Conservation (phyloP, 2,888 invertebrate species). For the Ecdyonurus torrentis region DNA sequence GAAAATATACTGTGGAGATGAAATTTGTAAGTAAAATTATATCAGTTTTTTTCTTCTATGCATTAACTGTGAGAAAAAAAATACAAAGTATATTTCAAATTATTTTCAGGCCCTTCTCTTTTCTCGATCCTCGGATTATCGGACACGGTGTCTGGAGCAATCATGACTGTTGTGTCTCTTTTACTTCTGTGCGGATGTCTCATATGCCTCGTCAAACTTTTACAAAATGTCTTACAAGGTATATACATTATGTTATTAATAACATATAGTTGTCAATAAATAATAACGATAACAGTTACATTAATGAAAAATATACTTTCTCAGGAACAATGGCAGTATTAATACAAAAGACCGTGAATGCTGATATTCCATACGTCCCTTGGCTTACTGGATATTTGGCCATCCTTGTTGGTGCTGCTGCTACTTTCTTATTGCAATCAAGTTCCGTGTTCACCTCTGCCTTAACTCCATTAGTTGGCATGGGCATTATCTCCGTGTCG, state of each 20-base stretch:
- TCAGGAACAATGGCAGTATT: slow-evolving; percentile 25
- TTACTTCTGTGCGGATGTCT: slow-evolving; percentile 28
- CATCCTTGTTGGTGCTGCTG: slow-evolving; percentile 30
- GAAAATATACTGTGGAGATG: not conserved
- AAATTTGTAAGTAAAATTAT: not conserved
- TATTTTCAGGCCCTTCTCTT: not conserved
- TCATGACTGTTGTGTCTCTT: slow-evolving; percentile 29
- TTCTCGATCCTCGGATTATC: slow-evolving; percentile 14
- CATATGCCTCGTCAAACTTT: slow-evolving; percentile 31
- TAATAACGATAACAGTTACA: not conserved
- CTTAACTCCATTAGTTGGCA: slow-evolving; percentile 36
- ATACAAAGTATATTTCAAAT: not conserved
- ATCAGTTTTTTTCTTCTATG: not conserved
- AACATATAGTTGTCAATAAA: not conserved
- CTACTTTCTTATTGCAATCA: slow-evolving; percentile 37
- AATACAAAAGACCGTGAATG: slow-evolving; percentile 26
- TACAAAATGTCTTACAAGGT: slow-evolving; percentile 27
- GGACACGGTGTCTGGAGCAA: slow-evolving; percentile 26
- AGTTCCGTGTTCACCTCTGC: slow-evolving; percentile 39
- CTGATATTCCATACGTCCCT: slow-evolving; percentile 28
- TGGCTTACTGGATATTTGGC: slow-evolving; percentile 33
- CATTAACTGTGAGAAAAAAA: not conserved
- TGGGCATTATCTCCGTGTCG: slow-evolving; percentile 31
- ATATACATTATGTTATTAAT: not conserved
- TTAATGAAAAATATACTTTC: slow-evolving; percentile 3